Percentiles rank a stretch among this genome's conserved stretches.
phyloP scores from a whole-genome alignment of 2,888 invertebrate species.

The Herminia tarsipennalis region DNA sequence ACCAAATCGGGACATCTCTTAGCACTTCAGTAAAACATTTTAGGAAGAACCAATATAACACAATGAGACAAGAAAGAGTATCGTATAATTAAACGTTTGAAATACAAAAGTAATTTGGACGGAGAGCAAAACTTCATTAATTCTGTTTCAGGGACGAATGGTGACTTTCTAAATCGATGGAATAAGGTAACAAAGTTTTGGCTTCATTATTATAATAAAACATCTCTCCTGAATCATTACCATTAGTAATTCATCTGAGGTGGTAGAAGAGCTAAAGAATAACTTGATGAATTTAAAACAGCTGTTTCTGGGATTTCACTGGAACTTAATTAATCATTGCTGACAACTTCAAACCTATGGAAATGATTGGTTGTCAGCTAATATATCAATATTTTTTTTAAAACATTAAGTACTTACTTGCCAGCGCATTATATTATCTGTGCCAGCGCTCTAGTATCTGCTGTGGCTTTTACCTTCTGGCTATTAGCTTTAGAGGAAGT shows the following conservation, averaged over 20 bases:
- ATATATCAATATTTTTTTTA: too few species aligned
- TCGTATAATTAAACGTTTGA: constrained; percentile 28
- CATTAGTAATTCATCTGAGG: constrained; percentile 3
- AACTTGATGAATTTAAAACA: background rate
- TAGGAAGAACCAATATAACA: constrained; percentile 29
- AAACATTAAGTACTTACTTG: too few species aligned
- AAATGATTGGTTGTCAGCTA: too few species aligned
- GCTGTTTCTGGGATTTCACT: too few species aligned
- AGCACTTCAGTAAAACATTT: too few species aligned
- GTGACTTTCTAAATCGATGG: constrained; percentile 24
- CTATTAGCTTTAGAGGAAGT: too few species aligned
- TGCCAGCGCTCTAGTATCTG: too few species aligned
- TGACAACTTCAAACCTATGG: too few species aligned
- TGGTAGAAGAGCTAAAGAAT: background rate
- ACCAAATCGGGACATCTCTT: too few species aligned
- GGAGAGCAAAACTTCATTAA: constrained; percentile 34
- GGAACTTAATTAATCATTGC: too few species aligned
- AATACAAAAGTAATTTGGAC: constrained; percentile 31
- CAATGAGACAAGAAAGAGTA: constrained; percentile 27
- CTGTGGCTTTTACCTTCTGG: too few species aligned
- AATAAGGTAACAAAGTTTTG: constrained; percentile 22
- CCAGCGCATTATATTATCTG: too few species aligned
- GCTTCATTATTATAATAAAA: constrained; percentile 15
- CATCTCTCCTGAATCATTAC: constrained; percentile 11
- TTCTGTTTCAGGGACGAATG: constrained; percentile 23